Evolutionary conservation across 2,113 vertebrate genomes (phyloP).

Genomic region (Lontra canadensis): DNA sequence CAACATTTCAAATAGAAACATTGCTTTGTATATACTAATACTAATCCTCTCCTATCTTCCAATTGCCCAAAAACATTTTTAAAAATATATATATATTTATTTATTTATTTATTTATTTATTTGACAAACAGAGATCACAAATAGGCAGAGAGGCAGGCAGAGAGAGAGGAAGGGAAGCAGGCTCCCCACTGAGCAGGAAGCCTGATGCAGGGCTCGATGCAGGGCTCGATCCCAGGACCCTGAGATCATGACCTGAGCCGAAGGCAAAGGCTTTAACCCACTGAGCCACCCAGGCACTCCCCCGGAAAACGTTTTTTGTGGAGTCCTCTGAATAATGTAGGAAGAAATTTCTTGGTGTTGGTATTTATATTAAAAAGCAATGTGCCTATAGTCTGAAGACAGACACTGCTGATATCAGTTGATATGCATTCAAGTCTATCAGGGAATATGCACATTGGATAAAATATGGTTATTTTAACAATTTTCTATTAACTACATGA

Average conservation of each 20-base stretch:
- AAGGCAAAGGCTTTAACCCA: too few species aligned
- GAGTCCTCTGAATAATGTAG: conserved; percentile 79
- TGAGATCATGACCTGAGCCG: too few species aligned
- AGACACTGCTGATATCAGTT: conserved; percentile 79
- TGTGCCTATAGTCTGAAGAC: conserved; percentile 79
- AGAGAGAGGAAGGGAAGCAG: too few species aligned
- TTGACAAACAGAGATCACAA: too few species aligned
- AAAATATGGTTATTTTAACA: conserved; percentile 62
- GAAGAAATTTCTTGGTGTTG: conserved; percentile 76
- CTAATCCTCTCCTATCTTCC: conserved; percentile 70
- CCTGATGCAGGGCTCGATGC: too few species aligned
- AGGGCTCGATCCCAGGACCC: too few species aligned
- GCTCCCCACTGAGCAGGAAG: too few species aligned
- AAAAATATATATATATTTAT: too few species aligned
- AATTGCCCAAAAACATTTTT: conserved; percentile 74
- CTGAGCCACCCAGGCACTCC: too few species aligned
- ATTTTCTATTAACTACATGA: not conserved
- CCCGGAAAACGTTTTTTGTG: too few species aligned
- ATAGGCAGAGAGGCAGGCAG: too few species aligned
- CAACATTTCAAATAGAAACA: conserved; percentile 77
- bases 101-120: too few species aligned
- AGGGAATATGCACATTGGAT: conserved; percentile 64
- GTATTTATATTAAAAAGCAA: conserved; percentile 82
- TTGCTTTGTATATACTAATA: conserved; percentile 76
- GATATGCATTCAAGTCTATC: conserved; percentile 75